Percentiles rank a stretch among this genome's conserved stretches.
Conservation (phyloP, 2,888 invertebrate species). For the Eustalomyia histrio region DNA sequence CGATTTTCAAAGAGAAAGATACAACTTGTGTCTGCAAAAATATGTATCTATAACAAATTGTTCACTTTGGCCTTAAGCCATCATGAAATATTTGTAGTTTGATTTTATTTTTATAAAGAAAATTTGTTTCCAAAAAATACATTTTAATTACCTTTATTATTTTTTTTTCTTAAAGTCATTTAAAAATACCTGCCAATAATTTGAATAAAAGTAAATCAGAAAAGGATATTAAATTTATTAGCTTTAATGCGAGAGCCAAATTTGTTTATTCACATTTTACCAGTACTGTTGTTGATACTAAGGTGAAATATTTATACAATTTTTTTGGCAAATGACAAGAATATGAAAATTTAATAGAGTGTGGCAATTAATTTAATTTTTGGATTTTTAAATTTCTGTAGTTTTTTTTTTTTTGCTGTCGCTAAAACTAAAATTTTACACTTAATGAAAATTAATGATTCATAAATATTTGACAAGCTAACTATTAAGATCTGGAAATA, state of each 20-base stretch:
- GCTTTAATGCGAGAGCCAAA: constrained; percentile 19
- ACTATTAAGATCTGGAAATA: no score
- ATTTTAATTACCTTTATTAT: constrained; percentile 18
- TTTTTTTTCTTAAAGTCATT: constrained; percentile 3
- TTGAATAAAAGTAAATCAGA: constrained; percentile 41
- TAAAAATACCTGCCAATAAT: constrained; percentile 49
- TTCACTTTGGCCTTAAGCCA: constrained; percentile 34
- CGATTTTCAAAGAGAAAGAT: not conserved
- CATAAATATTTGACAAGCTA: no score
- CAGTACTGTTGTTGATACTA: not conserved
- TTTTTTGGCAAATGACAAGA: constrained; percentile 22
- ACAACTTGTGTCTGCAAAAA: not conserved
- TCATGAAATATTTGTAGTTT: constrained; percentile 28
- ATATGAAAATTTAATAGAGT: not conserved
- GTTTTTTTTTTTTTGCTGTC: no score
- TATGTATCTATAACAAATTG: not conserved
- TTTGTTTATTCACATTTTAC: not conserved
- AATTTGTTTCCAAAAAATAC: not conserved
- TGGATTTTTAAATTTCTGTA: not conserved
- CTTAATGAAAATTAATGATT: no score
- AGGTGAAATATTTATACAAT: constrained; percentile 22
- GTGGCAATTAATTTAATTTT: not conserved
- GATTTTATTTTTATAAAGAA: not conserved
- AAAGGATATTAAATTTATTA: constrained; percentile 34
- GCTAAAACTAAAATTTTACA: no score